phyloP scores from a whole-genome alignment of 1,140 invertebrate species.

The Drosophila asahinai region DNA sequence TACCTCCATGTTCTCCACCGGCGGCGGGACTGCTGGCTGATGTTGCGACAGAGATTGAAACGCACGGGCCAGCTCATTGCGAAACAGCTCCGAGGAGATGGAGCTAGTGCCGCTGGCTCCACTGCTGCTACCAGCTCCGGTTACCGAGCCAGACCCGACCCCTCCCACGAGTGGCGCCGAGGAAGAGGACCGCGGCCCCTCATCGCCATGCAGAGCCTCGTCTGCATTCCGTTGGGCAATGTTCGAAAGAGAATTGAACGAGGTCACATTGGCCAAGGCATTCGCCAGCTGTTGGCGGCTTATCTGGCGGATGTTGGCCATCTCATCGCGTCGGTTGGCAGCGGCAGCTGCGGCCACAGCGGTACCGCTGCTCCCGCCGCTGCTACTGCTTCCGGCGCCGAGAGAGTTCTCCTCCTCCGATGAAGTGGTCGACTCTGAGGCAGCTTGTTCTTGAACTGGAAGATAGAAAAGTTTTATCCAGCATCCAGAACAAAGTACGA shows the following conservation, averaged over 20 bases:
- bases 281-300: slow-evolving; percentile 80
- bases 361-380: slow-evolving; percentile 58
- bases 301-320: slow-evolving; percentile 79
- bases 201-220: slow-evolving; percentile 53
- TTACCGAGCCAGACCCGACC: background rate
- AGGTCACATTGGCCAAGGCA: slow-evolving; percentile 71
- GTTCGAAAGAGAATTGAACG: slow-evolving; percentile 79
- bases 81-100: slow-evolving; percentile 68
- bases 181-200: slow-evolving; percentile 32
- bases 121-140: slow-evolving; percentile 27
- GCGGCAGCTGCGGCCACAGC: slow-evolving; percentile 57
- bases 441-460: slow-evolving; percentile 76
- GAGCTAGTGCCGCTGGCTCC: slow-evolving; percentile 31
- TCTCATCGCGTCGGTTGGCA: slow-evolving; percentile 59
- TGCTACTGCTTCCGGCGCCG: slow-evolving; percentile 77
- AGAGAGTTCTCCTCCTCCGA: slow-evolving; percentile 82
- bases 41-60: slow-evolving; percentile 65
- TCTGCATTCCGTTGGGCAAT: slow-evolving; percentile 79
- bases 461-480: background rate
- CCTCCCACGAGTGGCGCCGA: slow-evolving; percentile 5
- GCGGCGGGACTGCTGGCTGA: slow-evolving; percentile 12
- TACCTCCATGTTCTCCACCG: slow-evolving; percentile 66
- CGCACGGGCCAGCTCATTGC: slow-evolving; percentile 67
- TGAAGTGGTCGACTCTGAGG: slow-evolving; percentile 78
- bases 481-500: no score